phyloP scores from a whole-genome alignment of 2,113 vertebrate species.

The Gavialis gangeticus region DNA sequence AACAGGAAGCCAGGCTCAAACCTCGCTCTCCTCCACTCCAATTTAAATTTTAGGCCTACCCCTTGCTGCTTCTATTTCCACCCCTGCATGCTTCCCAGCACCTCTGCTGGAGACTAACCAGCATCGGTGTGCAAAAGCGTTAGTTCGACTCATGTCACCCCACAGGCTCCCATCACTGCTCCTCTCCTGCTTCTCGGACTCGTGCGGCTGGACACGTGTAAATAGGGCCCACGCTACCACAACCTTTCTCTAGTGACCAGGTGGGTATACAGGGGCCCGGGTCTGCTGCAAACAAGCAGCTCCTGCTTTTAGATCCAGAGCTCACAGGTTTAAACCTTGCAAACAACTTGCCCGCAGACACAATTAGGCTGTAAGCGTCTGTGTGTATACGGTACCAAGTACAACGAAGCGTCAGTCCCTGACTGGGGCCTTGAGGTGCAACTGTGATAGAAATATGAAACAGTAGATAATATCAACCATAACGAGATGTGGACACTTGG shows the following conservation, averaged over 20 bases:
- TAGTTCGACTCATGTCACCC: not conserved
- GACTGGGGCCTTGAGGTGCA: not conserved
- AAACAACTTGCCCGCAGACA: rapidly evolving
- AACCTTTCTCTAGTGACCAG: not conserved
- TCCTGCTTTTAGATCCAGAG: not conserved
- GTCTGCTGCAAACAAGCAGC: not conserved
- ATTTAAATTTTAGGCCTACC: not conserved
- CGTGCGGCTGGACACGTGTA: not conserved
- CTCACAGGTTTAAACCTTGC: not conserved
- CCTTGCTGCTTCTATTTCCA: not conserved
- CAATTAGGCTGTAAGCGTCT: rapidly evolving
- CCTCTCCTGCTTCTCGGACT: not conserved
- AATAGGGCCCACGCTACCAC: not conserved
- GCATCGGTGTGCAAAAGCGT: not conserved
- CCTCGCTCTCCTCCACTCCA: not conserved
- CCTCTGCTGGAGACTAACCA: not conserved
- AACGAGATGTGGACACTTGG: not conserved
- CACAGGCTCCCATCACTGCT: not conserved
- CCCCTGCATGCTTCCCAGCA: not conserved
- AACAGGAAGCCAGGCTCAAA: not conserved
- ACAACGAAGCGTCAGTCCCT: not conserved
- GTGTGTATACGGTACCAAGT: rapidly evolving
- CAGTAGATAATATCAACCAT: rapidly evolving
- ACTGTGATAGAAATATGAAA: not conserved
- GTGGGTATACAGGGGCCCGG: not conserved